Percentiles rank a stretch among this genome's conserved stretches.
These are phyloP conservation scores for Melanostoma mellinum DNA, from an alignment of 2,888 invertebrate genomes.

Conservation along the genomic window DNA sequence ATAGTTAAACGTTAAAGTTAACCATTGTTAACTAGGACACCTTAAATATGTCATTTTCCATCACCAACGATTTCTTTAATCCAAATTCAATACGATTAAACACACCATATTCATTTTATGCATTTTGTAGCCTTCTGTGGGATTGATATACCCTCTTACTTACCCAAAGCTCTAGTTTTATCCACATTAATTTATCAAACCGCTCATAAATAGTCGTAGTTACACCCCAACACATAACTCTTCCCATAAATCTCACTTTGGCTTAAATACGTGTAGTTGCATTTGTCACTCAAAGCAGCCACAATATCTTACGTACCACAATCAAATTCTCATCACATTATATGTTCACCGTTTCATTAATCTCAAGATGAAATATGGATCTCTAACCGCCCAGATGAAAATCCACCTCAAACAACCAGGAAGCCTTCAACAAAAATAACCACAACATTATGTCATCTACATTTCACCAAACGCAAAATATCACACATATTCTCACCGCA, in stretches of 20 bases:
- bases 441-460: conserved; percentile 53
- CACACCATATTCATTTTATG: too few relatives aligned
- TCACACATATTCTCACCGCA: conserved; percentile 50
- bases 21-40: too few relatives aligned
- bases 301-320: conserved; percentile 38
- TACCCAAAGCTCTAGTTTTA: too few relatives aligned
- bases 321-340: conserved; percentile 52
- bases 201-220: too few relatives aligned
- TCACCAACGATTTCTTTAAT: too few relatives aligned
- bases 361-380: conserved; percentile 52
- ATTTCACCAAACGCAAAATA: conserved; percentile 39
- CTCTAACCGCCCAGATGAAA: background rate
- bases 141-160: too few relatives aligned
- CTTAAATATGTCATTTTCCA: too few relatives aligned
- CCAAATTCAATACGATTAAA: too few relatives aligned
- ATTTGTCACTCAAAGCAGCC: conserved; percentile 39
- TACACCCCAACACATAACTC: too few relatives aligned
- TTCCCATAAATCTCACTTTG: conserved; percentile 10
- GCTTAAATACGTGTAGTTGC: background rate
- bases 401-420: background rate
- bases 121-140: too few relatives aligned
- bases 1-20: too few relatives aligned
- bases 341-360: conserved; percentile 40
- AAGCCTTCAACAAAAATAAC: conserved; percentile 28
- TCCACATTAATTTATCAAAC: too few relatives aligned